A percentile compares a stretch with the other conserved stretches of the same genome.
Evolutionary conservation across 2,113 vertebrate species (phyloP).

Genomic region (Piaya cayana): DNA sequence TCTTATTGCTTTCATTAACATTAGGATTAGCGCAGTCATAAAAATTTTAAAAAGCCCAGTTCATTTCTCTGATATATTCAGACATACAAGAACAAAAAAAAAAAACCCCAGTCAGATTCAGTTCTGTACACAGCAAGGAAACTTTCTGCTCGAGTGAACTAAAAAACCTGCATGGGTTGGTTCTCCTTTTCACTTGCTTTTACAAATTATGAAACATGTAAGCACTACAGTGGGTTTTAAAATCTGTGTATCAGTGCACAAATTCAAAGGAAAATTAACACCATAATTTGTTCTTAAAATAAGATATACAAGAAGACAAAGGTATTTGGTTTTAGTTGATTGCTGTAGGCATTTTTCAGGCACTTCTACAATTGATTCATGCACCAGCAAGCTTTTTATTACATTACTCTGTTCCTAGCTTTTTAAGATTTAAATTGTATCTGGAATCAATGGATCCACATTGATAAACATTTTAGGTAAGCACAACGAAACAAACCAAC

Average conservation of each 20-base stretch:
- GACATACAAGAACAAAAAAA: neutral
- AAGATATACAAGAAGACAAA: neutral
- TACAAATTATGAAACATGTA: neutral
- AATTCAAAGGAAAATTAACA: neutral
- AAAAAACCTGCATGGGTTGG: neutral
- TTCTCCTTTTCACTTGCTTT: neutral
- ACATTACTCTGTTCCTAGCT: neutral
- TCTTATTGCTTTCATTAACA: neutral
- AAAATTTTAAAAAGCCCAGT: neutral
- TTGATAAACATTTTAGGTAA: neutral
- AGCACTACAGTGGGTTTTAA: neutral
- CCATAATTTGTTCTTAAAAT: neutral
- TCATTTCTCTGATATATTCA: neutral
- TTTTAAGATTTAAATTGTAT: neutral
- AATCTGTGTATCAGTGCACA: neutral
- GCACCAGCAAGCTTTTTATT: neutral
- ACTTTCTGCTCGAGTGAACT: neutral
- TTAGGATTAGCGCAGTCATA: neutral
- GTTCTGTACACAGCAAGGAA: neutral
- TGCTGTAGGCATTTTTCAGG: neutral
- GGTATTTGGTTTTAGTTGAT: neutral
- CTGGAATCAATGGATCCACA: neutral
- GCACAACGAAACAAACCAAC: conserved; percentile 62
- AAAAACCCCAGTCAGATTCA: neutral
- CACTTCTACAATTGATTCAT: neutral